phyloP scores from a whole-genome alignment of 2,113 vertebrate species.

The Danionella cerebrum region DNA sequence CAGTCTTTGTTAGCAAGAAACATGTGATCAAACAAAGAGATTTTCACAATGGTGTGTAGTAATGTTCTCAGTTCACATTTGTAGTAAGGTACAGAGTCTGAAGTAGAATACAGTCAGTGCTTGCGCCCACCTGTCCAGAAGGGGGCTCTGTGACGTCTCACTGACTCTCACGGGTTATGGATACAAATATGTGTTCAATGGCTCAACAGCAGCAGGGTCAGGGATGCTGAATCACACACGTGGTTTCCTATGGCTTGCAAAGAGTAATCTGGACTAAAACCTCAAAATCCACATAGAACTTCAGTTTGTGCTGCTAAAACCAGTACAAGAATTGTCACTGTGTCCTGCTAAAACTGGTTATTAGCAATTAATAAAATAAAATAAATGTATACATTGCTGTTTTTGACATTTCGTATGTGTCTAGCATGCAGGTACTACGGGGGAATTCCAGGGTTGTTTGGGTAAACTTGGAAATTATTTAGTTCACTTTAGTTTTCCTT shows the following conservation, averaged over 20 bases:
- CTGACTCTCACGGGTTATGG: background rate
- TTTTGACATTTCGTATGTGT: too few species aligned
- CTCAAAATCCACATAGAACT: background rate
- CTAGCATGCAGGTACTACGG: too few species aligned
- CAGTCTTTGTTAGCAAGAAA: background rate
- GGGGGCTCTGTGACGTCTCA: background rate
- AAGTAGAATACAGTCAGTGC: background rate
- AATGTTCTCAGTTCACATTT: background rate
- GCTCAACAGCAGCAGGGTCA: background rate
- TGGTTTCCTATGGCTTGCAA: background rate
- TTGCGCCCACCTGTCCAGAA: constrained; percentile 25
- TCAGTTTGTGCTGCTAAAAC: background rate
- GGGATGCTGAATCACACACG: background rate
- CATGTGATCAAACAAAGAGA: constrained; percentile 6
- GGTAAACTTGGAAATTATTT: too few species aligned
- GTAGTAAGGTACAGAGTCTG: background rate
- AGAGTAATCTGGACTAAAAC: background rate
- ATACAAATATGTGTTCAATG: background rate
- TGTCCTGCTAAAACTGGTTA: background rate
- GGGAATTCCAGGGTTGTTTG: too few species aligned
- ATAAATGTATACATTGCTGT: too few species aligned
- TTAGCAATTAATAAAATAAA: too few species aligned
- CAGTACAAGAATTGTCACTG: background rate
- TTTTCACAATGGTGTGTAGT: constrained; percentile 12
- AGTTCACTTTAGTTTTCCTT: too few species aligned